Percentiles rank a stretch among this genome's conserved stretches.
Evolutionary conservation across 2,888 invertebrate genomes (phyloP).

Genomic region (Andrena dorsata): DNA sequence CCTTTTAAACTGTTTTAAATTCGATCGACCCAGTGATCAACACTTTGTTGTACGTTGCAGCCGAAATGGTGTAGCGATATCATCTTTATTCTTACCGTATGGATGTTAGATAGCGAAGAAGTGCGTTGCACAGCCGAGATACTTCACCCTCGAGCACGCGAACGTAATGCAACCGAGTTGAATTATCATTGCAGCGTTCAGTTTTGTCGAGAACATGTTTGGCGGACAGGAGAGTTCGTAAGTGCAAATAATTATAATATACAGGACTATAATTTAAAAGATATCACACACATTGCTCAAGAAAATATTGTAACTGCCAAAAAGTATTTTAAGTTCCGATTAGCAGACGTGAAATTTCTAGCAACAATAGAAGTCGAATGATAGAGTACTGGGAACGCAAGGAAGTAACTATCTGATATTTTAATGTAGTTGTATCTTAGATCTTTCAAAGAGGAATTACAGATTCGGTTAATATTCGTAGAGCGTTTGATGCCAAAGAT

Average conservation of each 20-base stretch:
- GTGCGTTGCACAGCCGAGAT: background rate
- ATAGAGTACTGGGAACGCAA: conserved; percentile 11
- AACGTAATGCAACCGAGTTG: background rate
- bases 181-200: background rate
- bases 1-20: conserved; percentile 12
- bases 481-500: conserved; percentile 38
- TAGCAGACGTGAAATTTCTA: conserved; percentile 43
- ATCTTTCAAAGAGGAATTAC: conserved; percentile 4
- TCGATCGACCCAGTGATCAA: background rate
- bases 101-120: no score
- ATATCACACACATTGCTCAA: conserved; percentile 55
- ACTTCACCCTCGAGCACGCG: background rate
- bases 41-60: background rate
- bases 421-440: conserved; percentile 7
- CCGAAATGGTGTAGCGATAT: conserved; percentile 5
- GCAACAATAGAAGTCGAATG: conserved; percentile 18
- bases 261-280: conserved; percentile 49
- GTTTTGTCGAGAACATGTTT: conserved; percentile 16
- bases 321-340: conserved; percentile 50
- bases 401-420: conserved; percentile 31
- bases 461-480: conserved; percentile 13
- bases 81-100: conserved; percentile 5
- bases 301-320: conserved; percentile 55
- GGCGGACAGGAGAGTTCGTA: conserved; percentile 18
- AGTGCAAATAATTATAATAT: conserved; percentile 52